Base-by-base conservation (phyloP, 2,888 invertebrate genomes). In the Heliothis peltigera region DNA sequence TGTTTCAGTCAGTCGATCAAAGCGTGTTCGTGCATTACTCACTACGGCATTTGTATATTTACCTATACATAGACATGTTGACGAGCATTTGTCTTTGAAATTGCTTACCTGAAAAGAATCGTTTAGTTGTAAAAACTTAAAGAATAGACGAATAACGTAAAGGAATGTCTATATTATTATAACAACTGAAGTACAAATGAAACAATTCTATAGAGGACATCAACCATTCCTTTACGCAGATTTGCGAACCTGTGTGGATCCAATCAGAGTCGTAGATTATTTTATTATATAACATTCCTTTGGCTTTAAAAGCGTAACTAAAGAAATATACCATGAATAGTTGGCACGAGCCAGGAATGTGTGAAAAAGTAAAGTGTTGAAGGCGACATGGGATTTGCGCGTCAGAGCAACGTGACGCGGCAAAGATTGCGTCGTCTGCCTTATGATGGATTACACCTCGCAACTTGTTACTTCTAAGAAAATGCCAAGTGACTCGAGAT, bases 341-440 rank as follows among this genome's bases (percentile, higher is more conserved):
- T 80, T 77, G 88, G 92, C 93, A 92, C 93, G 93, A 88, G 93
- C 87, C 83, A 82, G 81, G 92, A 92, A 92, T 92, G 91, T 81
- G 68, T 80, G 83, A 86, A 89, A 91, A 90, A 88, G 70, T 83
- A 70, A 73, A 73, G 74, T 66, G 70, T 67, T 55, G 65, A 75
- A 67, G 57, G 47, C 60, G 61, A 70, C 61, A 70, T 65, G 56
- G 64, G 83, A 81, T 79, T 81, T 75, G 74, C 73, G 63, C 75
- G 63, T 71, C 76, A 58, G 48, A 67, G 48, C 61, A 56, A 78
- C 51, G 53, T 75, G 76, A 75, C 58, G 70, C 64, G 60, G 65
- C 44, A 73, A 75, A 81, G 74, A 86, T 84, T 85, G 76, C 74
- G 71, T 80, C 75, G 77, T 74, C 67, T 70, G 58, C 56, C n/a